Conservation (phyloP, 2,113 vertebrate genomes). For the Dicaeum eximium region DNA sequence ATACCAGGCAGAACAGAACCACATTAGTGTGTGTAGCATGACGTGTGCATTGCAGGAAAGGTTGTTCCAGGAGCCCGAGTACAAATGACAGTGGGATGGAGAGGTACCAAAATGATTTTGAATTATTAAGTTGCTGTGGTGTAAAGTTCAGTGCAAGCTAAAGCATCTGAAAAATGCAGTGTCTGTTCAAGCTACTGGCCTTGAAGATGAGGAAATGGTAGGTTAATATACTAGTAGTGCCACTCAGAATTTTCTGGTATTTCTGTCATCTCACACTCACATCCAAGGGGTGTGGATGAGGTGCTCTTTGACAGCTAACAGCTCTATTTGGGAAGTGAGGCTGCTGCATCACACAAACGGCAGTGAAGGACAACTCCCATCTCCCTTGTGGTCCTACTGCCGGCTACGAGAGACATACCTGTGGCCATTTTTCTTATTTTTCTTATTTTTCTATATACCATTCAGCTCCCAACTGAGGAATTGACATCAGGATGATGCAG, state of each 20-base stretch:
- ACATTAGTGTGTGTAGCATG: not conserved
- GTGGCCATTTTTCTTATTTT: not conserved
- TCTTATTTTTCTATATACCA: not conserved
- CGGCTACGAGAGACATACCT: not conserved
- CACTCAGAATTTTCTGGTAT: not conserved
- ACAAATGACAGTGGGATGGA: not conserved
- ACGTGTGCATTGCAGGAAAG: fast-evolving
- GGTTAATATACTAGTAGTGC: not conserved
- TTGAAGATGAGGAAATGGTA: not conserved
- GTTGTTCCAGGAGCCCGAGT: not conserved
- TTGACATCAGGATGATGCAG: not conserved
- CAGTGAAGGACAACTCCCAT: not conserved
- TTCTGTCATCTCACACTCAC: not conserved
- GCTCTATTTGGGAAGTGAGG: not conserved
- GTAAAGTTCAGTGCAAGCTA: not conserved
- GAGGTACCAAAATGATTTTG: not conserved
- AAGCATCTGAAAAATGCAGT: not conserved
- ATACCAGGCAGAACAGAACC: not conserved
- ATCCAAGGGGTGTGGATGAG: not conserved
- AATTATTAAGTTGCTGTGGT: not conserved
- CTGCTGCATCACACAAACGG: not conserved
- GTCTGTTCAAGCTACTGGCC: not conserved
- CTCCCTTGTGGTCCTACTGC: not conserved
- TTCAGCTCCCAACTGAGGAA: not conserved
- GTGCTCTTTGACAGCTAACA: not conserved